Conservation (phyloP, 2,797 vertebrate genomes). For the Lagorchestes hirsutus region DNA sequence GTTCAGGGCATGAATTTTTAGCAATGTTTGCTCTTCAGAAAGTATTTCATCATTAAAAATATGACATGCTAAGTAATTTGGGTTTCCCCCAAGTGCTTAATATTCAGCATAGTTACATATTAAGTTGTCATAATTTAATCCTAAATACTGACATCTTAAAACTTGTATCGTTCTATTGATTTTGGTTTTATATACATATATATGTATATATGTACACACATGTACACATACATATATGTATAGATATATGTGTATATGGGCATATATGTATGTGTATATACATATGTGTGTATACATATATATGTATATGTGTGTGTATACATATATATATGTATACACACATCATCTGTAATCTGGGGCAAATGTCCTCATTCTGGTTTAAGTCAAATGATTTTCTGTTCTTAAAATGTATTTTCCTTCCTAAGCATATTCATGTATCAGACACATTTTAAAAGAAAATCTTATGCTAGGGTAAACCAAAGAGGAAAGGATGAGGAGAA, state of each 20-base stretch:
- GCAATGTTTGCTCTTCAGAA: slow-evolving; percentile 30
- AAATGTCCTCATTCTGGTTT: slow-evolving; percentile 15
- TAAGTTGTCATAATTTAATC: not conserved
- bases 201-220: no score
- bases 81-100: slow-evolving; percentile 19
- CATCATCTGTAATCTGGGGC: not conserved
- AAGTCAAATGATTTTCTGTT: slow-evolving; percentile 32
- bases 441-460: slow-evolving; percentile 6
- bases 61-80: not conserved
- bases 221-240: no score
- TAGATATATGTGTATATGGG: no score
- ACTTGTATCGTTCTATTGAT: not conserved
- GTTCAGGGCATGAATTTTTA: slow-evolving; percentile 44
- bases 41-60: slow-evolving; percentile 33
- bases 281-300: no score
- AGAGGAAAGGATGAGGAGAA: not conserved
- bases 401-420: slow-evolving; percentile 10
- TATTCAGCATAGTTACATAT: not conserved
- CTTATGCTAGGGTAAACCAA: not conserved
- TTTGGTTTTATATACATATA: not conserved
- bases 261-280: no score
- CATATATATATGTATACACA: no score
- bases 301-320: no score
- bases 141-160: not conserved
- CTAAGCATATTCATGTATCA: not conserved